These are phyloP conservation scores for Galagoides demidoff DNA, from an alignment of 2,797 vertebrate species.

Conservation along the genomic window DNA sequence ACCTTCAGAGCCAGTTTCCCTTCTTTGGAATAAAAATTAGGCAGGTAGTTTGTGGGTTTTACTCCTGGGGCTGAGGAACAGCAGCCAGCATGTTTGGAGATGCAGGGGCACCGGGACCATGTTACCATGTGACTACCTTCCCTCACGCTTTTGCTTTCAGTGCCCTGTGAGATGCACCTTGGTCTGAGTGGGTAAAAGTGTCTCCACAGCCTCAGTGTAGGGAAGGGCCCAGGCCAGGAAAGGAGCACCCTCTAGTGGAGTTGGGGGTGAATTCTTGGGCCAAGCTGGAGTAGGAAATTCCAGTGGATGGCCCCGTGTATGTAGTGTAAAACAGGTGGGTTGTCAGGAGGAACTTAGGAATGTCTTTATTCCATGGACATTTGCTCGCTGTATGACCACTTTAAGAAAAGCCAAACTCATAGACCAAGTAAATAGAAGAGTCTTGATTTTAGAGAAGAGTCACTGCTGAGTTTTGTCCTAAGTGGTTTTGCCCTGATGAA, in stretches of 20 bases:
- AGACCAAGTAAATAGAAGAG: background rate
- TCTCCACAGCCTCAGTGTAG: no score
- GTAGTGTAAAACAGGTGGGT: background rate
- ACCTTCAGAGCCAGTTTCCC: background rate
- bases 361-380: background rate
- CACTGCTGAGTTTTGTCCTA: background rate
- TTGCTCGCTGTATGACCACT: background rate
- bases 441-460: constrained; percentile 13
- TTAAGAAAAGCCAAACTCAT: constrained; percentile 17
- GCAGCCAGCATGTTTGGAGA: background rate
- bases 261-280: background rate
- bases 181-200: background rate
- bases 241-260: constrained; percentile 69
- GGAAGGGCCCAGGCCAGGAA: background rate
- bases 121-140: background rate
- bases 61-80: background rate
- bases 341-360: background rate
- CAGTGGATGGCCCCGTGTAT: background rate
- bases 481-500: background rate
- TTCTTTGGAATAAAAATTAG: constrained; percentile 11
- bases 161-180: background rate
- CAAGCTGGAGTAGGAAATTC: background rate
- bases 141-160: background rate
- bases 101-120: background rate
- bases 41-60: background rate